These are phyloP conservation scores for Zaprionus vittiger DNA, from an alignment of 1,140 invertebrate species.

Conservation along the genomic window DNA sequence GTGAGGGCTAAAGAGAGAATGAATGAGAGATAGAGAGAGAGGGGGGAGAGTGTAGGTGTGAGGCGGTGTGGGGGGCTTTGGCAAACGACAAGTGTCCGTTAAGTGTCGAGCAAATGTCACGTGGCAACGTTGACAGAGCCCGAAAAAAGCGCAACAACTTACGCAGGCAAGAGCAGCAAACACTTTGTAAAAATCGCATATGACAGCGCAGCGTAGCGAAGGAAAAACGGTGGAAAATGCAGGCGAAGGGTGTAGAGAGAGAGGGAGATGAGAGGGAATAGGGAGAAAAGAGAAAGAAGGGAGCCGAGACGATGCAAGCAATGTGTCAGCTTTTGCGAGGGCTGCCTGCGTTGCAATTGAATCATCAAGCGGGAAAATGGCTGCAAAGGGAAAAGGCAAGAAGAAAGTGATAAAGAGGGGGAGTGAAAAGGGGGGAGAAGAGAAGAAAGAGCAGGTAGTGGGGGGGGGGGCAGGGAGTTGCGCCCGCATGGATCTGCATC, in stretches of 20 bases:
- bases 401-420: neutral
- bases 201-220: slow-evolving; percentile 38
- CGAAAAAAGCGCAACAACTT: slow-evolving; percentile 63
- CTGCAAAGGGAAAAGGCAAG: slow-evolving; percentile 5
- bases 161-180: slow-evolving; percentile 46
- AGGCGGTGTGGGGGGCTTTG: too few relatives aligned
- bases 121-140: slow-evolving; percentile 27
- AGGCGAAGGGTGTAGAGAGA: neutral
- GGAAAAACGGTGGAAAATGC: neutral
- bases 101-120: slow-evolving; percentile 69
- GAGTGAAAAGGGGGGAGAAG: neutral
- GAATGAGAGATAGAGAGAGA: too few relatives aligned
- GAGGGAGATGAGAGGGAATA: neutral
- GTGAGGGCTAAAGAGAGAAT: neutral
- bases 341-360: slow-evolving; percentile 58
- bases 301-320: slow-evolving; percentile 7
- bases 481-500: slow-evolving; percentile 60
- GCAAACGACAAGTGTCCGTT: slow-evolving; percentile 65
- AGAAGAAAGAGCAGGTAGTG: neutral
- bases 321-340: slow-evolving; percentile 38
- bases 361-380: slow-evolving; percentile 62
- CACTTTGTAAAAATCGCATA: slow-evolving; percentile 78
- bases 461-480: slow-evolving; percentile 1
- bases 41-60: too few relatives aligned
- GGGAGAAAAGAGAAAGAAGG: neutral